Evolutionary conservation across 2,113 vertebrate species (phyloP).

Genomic region (Malurus elegans): DNA sequence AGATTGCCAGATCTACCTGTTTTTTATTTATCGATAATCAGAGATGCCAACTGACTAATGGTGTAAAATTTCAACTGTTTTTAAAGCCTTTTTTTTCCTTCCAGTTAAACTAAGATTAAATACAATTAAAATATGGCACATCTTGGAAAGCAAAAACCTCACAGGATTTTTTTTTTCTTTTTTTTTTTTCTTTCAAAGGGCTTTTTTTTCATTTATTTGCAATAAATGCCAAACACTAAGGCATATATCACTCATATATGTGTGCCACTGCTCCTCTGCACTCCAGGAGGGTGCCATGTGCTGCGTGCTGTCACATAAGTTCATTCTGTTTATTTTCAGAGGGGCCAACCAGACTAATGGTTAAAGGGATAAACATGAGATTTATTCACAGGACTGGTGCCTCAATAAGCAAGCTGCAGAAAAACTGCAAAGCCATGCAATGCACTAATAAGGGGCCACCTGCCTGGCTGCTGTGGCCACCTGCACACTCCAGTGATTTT

Average conservation of each 20-base stretch:
- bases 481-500: neutral
- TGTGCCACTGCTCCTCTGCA: neutral
- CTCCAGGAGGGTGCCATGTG: neutral
- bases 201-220: neutral
- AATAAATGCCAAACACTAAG: neutral
- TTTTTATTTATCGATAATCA: neutral
- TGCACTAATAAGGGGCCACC: neutral
- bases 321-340: neutral
- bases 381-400: neutral
- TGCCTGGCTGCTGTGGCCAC: neutral
- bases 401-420: neutral
- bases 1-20: neutral
- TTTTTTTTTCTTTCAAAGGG: neutral
- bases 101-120: neutral
- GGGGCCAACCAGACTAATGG: neutral
- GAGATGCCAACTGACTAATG: neutral
- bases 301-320: neutral
- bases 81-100: neutral
- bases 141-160: neutral
- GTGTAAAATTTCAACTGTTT: neutral
- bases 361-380: neutral
- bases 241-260: rapidly evolving
- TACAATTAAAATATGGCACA: neutral
- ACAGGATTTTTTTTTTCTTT: neutral
- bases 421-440: neutral